A percentile compares a stretch with the other conserved stretches of the same genome.
Conservation (phyloP, 2,888 invertebrate genomes). For the Flabesymbios commensalis region DNA sequence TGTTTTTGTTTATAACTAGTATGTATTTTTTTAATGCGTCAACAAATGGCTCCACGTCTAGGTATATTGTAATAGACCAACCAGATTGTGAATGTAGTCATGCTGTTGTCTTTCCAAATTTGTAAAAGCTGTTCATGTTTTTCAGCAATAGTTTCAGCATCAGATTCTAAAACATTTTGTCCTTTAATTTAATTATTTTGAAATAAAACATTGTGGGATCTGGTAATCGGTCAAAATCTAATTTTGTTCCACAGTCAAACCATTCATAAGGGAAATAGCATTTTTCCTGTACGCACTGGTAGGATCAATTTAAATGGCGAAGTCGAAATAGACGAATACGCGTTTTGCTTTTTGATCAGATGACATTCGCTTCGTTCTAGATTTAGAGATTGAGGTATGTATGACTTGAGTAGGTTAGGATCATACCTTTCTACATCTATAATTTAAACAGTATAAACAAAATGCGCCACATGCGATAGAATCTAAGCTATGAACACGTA, state of each 20-base stretch:
- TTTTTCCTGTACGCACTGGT: neutral
- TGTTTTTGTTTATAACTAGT: neutral
- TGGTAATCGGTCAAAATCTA: neutral
- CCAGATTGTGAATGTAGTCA: neutral
- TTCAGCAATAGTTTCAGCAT: neutral
- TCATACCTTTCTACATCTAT: too few relatives aligned
- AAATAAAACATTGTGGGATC: neutral
- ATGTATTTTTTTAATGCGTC: neutral
- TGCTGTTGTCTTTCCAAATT: neutral
- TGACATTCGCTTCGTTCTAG: neutral
- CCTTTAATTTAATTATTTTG: neutral
- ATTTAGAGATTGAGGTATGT: neutral
- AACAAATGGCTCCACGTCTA: slow-evolving; percentile 6
- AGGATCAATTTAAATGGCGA: neutral
- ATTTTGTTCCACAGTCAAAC: neutral
- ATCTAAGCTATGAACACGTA: too few relatives aligned
- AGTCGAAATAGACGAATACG: neutral
- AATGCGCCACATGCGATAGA: too few relatives aligned
- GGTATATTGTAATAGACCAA: slow-evolving; percentile 5
- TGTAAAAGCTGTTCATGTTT: neutral
- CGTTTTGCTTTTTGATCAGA: neutral
- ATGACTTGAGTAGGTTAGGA: neutral
- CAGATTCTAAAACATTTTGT: neutral
- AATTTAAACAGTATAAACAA: too few relatives aligned
- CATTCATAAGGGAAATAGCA: neutral